These are phyloP conservation scores for Trachelus tabidus DNA, from an alignment of 2,888 invertebrate species.

Conservation along the genomic window DNA sequence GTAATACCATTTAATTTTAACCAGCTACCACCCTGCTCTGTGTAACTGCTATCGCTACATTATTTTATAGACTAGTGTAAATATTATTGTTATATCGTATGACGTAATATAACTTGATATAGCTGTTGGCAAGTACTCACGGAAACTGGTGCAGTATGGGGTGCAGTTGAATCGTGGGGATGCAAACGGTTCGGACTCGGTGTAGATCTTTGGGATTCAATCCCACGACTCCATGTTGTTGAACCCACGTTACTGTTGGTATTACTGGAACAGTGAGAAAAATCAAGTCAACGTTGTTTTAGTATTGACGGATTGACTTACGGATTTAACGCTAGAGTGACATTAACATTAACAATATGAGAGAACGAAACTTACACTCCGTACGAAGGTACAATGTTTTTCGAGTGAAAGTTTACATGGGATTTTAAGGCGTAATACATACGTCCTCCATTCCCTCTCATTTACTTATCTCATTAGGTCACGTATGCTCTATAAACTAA, in stretches of 20 bases:
- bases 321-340: not conserved
- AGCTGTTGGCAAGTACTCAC: constrained; percentile 43
- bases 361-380: not conserved
- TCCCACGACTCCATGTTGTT: constrained; percentile 43
- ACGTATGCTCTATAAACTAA: not conserved
- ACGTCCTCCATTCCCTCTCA: not conserved
- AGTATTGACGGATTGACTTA: not conserved
- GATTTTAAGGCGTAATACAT: not conserved
- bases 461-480: not conserved
- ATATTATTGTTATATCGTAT: not conserved
- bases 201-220: constrained; percentile 56
- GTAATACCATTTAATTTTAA: not conserved
- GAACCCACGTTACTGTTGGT: constrained; percentile 37
- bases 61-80: no score
- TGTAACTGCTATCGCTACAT: no score
- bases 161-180: constrained; percentile 49
- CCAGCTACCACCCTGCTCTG: not conserved
- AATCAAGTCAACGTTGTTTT: not conserved
- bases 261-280: constrained; percentile 24
- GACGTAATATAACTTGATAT: constrained; percentile 7
- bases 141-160: constrained; percentile 59
- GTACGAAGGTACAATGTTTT: not conserved
- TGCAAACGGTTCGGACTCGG: constrained; percentile 53
- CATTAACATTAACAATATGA: not conserved
- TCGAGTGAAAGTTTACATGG: not conserved